Evolutionary conservation across 2,113 vertebrate species (phyloP), one percentile per base, ranked within the genome.

Genomic region (Neopipo cinnamomea): DNA sequence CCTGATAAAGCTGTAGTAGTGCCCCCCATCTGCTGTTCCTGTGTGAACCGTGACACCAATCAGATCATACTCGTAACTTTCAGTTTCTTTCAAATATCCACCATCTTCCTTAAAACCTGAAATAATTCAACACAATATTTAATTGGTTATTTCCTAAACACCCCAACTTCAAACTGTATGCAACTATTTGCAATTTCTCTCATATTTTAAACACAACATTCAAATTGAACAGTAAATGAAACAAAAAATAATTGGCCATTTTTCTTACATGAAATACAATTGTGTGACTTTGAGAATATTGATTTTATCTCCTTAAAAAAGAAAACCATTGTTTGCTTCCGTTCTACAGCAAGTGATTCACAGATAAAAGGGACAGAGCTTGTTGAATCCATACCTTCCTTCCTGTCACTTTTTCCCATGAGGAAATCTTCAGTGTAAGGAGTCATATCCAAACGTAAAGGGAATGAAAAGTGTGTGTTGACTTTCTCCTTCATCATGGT

Each of bases 401-500:
- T 99, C 81, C 98, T 98, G 88, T 99, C 99, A 19, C 98, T 99
- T 94, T 99, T 99, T 65, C 99, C 99, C 99, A 99, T 99, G 39
- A 99, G 99, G 98, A 99, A 99, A 97, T 99, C 99, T 98, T 99
- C 99, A 6, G 99, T 99, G 97, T 99, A 99, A 11, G 99, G 99
- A 28, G 99, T 99, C 99, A 99, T 99, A 98, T 99, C 99, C 88
- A 99, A 98, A 55, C 99, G 98, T 95, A 99, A 98, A 3, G 99
- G 99, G 95, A 99, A 99, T 42, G 99, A 99, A 97, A 99, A 99
- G 97, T 99, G 99, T 0, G 99, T 99, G 95, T 99, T 99, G 96
- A 99, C 99, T 94, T 99, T 99, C 91, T 99, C 99, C 97, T 99
- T 99, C 99, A 99, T 99, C 99, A 99, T 99, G 33, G 99, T 99